Evolutionary conservation across 1,140 invertebrate genomes (phyloP).

Genomic region (Elymnias hypermnestra): DNA sequence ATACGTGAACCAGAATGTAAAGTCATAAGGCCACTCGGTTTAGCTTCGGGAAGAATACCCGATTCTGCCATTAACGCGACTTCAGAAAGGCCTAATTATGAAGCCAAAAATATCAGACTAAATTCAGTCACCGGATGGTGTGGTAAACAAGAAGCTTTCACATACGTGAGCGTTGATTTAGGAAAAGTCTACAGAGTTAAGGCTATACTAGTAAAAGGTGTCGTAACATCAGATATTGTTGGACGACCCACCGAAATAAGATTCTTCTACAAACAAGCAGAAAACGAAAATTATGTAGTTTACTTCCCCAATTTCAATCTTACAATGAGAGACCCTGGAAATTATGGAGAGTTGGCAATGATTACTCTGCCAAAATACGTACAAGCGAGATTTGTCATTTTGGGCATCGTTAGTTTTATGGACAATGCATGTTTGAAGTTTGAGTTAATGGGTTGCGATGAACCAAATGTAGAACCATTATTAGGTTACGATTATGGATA

Average conservation of each 20-base stretch:
- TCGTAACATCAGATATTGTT: slow-evolving; percentile 96
- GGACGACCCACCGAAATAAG: slow-evolving; percentile 95
- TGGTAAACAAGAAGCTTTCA: slow-evolving; percentile 95
- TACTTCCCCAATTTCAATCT: slow-evolving; percentile 97
- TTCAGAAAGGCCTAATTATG: slow-evolving; percentile 93
- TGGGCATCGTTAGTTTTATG: slow-evolving; percentile 96
- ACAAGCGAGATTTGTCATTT: slow-evolving; percentile 93
- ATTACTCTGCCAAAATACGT: slow-evolving; percentile 96
- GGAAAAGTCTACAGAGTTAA: slow-evolving; percentile 93
- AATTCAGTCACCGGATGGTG: slow-evolving; percentile 97
- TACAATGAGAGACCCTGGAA: slow-evolving; percentile 94
- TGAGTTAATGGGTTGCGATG: slow-evolving; percentile 96
- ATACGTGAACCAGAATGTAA: slow-evolving; percentile 94
- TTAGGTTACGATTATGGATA: slow-evolving; percentile 96
- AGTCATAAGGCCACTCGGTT: slow-evolving; percentile 92
- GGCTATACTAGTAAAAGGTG: slow-evolving; percentile 94
- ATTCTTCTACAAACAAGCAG: slow-evolving; percentile 97
- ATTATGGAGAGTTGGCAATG: slow-evolving; percentile 91
- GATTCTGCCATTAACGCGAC: slow-evolving; percentile 98
- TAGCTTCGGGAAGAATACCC: slow-evolving; percentile 94
- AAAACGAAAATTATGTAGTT: slow-evolving; percentile 95
- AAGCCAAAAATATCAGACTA: slow-evolving; percentile 91
- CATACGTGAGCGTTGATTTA: slow-evolving; percentile 95
- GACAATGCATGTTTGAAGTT: slow-evolving; percentile 97
- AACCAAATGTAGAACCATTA: slow-evolving; percentile 84